Evolutionary conservation across 2,888 invertebrate genomes (phyloP), one percentile per base, ranked within the genome.

Genomic region (Corythucha ciliata): DNA sequence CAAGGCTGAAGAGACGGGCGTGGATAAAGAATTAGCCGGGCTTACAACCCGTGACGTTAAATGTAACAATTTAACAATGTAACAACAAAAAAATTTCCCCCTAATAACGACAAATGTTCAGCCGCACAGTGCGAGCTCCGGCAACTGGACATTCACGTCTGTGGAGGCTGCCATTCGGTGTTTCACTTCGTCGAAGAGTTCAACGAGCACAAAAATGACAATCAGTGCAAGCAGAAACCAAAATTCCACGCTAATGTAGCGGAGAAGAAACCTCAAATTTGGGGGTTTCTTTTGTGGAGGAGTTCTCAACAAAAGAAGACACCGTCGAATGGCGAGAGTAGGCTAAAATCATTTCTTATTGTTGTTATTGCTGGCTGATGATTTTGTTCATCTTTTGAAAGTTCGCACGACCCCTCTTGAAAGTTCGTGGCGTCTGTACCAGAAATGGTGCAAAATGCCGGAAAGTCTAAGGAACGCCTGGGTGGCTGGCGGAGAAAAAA

Each of bases 361-460:
- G 18, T 50, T 29, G 7, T 12, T n/a, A n/a, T n/a, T n/a, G n/a
- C 21, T 46, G 29, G 5, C 4, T 14, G 24, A 41, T 40, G 7
- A n/a, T 7, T 14, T 44, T 26, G 32, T 21, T 7, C 21, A 32
- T 7, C 10, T 10, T 26, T 16, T 32, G 53, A 53, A 41, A n/a
- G 48, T 49, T 22, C 47, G 36, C 10, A 45, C 27, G 2, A 45
- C 54, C 18, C 52, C 54, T n/a, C n/a, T n/a, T 22, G 74, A 75
- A 59, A 77, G 77, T 62, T 81, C 85, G 5, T 88, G 88, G 88
- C 77, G 80, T 57, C 70, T 87, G 8, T 88, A 87, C 66, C 85
- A 87, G 65, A 79, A 80, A 60, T 88, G 88, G 88, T 82, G 84
- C 58, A 80, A 83, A 63, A 78, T 88, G 75, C 79, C 83, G 0